phyloP scores from a whole-genome alignment of 2,113 vertebrate species.

The Chiloscyllium plagiosum region DNA sequence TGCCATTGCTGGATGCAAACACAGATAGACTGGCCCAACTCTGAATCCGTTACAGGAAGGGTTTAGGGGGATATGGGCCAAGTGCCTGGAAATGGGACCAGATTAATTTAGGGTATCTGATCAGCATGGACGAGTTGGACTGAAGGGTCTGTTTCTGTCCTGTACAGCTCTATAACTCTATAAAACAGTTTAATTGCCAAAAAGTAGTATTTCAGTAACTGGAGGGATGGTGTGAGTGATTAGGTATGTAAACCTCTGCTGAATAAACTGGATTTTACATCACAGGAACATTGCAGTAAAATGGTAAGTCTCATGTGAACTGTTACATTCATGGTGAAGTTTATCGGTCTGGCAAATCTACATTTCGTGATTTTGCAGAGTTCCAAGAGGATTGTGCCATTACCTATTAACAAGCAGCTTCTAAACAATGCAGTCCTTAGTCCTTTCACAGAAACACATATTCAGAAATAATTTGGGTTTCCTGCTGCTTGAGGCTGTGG shows the following conservation, averaged over 20 bases:
- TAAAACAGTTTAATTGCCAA: neutral
- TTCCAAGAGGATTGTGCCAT: neutral
- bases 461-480: conserved; percentile 9
- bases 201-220: neutral
- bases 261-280: neutral
- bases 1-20: neutral
- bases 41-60: neutral
- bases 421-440: neutral
- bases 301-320: neutral
- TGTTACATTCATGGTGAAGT: neutral
- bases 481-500: neutral
- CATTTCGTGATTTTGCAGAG: neutral
- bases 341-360: neutral
- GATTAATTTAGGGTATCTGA: too few species aligned
- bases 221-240: too few species aligned
- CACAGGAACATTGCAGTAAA: neutral
- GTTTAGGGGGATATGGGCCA: too few species aligned
- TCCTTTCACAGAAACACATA: neutral
- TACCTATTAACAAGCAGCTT: neutral
- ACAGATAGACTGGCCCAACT: neutral
- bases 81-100: too few species aligned
- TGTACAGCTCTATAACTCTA: too few species aligned
- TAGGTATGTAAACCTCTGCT: neutral
- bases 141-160: too few species aligned
- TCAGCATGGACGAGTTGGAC: too few species aligned